Percentiles rank a stretch among this genome's conserved stretches.
phyloP scores from a whole-genome alignment of 1,140 invertebrate species.

The Sogatella furcifera region DNA sequence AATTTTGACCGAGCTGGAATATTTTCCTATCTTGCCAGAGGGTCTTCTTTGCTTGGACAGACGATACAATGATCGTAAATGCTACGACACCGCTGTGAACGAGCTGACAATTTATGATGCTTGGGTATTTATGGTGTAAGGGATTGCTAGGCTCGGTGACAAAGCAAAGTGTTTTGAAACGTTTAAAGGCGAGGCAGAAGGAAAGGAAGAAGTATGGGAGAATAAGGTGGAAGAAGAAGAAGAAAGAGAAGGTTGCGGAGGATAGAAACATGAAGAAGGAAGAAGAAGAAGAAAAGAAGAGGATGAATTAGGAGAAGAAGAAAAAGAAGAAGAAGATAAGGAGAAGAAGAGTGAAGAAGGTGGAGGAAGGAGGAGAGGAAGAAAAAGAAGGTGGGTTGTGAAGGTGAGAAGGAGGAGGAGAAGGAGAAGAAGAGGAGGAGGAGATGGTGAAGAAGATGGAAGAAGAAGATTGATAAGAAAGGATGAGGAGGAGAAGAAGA shows the following conservation, averaged over 20 bases:
- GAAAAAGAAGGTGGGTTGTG: neutral
- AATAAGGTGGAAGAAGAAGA: constrained; percentile 1
- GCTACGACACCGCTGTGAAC: too few relatives aligned
- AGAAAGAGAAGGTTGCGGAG: neutral
- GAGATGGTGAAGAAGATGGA: neutral
- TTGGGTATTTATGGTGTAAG: too few relatives aligned
- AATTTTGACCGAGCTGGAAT: too few relatives aligned
- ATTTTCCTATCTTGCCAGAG: too few relatives aligned
- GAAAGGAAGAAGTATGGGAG: neutral
- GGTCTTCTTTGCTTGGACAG: too few relatives aligned
- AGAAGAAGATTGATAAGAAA: neutral
- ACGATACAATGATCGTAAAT: too few relatives aligned
- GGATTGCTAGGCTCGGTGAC: too few relatives aligned
- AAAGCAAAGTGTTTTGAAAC: too few relatives aligned
- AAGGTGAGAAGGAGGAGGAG: neutral
- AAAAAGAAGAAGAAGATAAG: neutral
- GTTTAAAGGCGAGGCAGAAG: neutral
- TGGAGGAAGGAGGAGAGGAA: neutral
- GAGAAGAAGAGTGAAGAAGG: neutral
- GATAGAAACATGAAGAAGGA: neutral
- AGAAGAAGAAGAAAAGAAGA: neutral
- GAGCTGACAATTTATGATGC: too few relatives aligned
- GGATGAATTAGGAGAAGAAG: neutral
- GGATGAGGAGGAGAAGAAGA: neutral
- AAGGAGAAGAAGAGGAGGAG: neutral